These are phyloP conservation scores for Bombus sylvicola DNA, from an alignment of 1,140 invertebrate species.

Conservation along the genomic window DNA sequence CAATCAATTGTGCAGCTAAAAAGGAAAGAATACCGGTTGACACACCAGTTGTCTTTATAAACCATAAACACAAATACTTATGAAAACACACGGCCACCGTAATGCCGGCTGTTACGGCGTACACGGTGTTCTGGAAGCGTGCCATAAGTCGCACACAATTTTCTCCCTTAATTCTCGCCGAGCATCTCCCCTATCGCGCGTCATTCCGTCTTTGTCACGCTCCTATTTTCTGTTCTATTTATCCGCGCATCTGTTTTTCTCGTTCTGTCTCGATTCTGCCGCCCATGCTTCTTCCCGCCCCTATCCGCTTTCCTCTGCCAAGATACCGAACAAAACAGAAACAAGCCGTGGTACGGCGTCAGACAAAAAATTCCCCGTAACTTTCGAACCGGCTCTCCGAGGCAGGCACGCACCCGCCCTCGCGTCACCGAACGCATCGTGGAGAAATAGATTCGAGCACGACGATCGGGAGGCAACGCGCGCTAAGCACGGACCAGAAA, in stretches of 20 bases:
- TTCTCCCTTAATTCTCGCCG: conserved; percentile 32
- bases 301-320: no score
- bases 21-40: background rate
- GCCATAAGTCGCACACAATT: conserved; percentile 48
- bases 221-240: conserved; percentile 3
- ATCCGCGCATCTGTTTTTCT: conserved; percentile 1
- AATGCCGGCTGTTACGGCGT: background rate
- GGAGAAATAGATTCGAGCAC: background rate
- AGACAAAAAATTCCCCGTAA: background rate
- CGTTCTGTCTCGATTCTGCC: background rate
- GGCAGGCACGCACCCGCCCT: no score
- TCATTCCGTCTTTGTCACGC: background rate
- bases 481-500: background rate
- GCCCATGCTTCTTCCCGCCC: background rate
- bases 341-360: background rate
- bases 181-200: background rate
- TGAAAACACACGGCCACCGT: background rate
- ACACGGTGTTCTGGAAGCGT: conserved; percentile 18
- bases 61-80: conserved; percentile 14
- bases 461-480: background rate
- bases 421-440: background rate
- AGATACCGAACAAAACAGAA: background rate
- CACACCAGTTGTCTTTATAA: background rate
- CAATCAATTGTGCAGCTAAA: background rate
- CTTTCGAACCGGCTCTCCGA: background rate